Conservation (phyloP, 92 coral and sea anemone species). For the Porites lobata region DNA sequence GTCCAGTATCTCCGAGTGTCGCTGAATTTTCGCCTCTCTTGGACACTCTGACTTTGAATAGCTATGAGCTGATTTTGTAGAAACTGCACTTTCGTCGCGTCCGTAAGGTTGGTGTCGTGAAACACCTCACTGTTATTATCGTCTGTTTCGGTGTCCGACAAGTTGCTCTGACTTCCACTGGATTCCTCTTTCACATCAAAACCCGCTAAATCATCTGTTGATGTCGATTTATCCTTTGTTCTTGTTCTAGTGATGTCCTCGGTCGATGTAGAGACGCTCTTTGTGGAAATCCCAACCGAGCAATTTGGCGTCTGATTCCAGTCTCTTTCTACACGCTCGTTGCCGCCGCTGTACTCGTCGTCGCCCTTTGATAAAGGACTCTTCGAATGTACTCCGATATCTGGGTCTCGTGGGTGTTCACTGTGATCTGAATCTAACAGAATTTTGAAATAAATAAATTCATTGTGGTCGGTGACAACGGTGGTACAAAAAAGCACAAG, state of each 20-base stretch:
- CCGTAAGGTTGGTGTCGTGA: constrained; percentile 73
- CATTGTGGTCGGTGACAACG: not conserved
- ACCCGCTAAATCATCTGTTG: constrained; percentile 77
- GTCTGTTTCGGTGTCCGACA: constrained; percentile 32
- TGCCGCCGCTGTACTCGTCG: constrained; percentile 14
- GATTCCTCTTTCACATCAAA: constrained; percentile 51
- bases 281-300: constrained; percentile 31
- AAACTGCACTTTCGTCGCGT: constrained; percentile 79
- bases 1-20: constrained; percentile 82
- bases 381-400: not conserved
- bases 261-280: constrained; percentile 80
- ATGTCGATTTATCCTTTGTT: constrained; percentile 81
- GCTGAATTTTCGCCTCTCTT: constrained; percentile 83
- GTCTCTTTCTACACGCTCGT: constrained; percentile 9
- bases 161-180: constrained; percentile 60
- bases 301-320: constrained; percentile 20
- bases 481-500: not conserved
- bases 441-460: not conserved
- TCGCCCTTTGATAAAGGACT: not conserved
- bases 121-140: constrained; percentile 14
- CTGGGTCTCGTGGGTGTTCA: constrained; percentile 23
- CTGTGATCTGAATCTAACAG: constrained; percentile 45
- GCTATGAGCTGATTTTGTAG: constrained; percentile 73
- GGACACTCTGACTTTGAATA: constrained; percentile 69
- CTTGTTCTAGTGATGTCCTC: constrained; percentile 50